Evolutionary conservation across 2,888 invertebrate species (phyloP), one percentile per base, ranked within the genome.

Genomic region (Phragmatobia fuliginosa): DNA sequence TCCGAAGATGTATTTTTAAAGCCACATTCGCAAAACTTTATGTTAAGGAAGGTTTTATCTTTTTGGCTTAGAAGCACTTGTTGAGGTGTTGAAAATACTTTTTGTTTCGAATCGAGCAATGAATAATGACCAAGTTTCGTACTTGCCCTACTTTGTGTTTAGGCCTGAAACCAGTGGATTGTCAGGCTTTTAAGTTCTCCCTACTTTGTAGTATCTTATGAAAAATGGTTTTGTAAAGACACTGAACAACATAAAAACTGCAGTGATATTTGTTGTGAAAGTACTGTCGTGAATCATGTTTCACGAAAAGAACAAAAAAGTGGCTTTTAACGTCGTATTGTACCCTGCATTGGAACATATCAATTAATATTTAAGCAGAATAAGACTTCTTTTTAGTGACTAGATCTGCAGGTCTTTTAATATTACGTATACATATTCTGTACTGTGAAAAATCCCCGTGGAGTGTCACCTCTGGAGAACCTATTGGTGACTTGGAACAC

Each of bases 1-100:
- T 61, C 38, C 63, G 63, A 63, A 33, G 74, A 74, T 76, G 61
- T 74, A 72, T 76, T 70, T 38, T 70, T 59, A 31, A 71, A 71
- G 58, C 62, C 71, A 60, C 75, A 67, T 77, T 74, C 62, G 33
- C 45, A 45, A 70, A 70, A 67, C 62, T 70, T 70, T 71, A 73
- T 60, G 75, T 68, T 56, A 78, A 78, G 38, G 65, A 67, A 52
- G 65, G 58, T 33, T 59, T 58, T 49, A 45, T 58, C 58, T 58
- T 63, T 68, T 45, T 25, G 58, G 62, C 45, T 66, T 58, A 58
- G 49, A 28, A 32, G 62, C 70, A 68, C 33, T 31, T 59, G 25
- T 41, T 18, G n/a, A 60, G 28, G 65, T 63, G n/a, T 63, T 61
- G 31, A 32, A 25, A 28, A 65, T 60, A 52, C 32, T 38, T 65